Conservation (phyloP, 2,113 vertebrate species). For the Delphinapterus leucas region DNA sequence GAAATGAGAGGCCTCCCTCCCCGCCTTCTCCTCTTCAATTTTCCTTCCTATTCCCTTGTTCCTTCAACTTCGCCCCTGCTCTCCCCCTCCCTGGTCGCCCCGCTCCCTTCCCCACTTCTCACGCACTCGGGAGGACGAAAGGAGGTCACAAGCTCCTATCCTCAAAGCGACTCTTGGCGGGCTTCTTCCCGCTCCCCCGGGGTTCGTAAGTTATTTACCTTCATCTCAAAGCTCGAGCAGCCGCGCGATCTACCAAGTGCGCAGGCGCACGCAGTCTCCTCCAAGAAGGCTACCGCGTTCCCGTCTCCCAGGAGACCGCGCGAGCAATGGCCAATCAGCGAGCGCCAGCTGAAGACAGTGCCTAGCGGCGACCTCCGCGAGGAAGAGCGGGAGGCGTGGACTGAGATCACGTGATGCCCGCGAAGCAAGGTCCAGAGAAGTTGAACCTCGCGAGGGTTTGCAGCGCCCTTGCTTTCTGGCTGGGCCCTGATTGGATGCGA, state of each 20-base stretch:
- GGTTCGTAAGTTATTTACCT: slow-evolving; percentile 66
- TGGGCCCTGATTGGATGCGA: neutral
- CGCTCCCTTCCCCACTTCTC: neutral
- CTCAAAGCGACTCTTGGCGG: neutral
- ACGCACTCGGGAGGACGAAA: neutral
- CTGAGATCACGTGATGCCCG: neutral
- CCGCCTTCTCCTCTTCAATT: neutral
- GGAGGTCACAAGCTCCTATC: neutral
- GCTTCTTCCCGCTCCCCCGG: neutral
- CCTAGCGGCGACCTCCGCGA: fast-evolving
- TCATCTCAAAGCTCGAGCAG: slow-evolving; percentile 55
- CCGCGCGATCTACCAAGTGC: slow-evolving; percentile 13
- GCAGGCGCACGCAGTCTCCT: slow-evolving; percentile 48
- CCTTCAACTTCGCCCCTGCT: neutral
- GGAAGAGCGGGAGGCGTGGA: fast-evolving
- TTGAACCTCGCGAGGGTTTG: fast-evolving
- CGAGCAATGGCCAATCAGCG: slow-evolving; percentile 44
- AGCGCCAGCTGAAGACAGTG: neutral
- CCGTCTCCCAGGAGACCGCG: slow-evolving; percentile 68
- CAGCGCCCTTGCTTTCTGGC: fast-evolving
- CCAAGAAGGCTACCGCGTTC: slow-evolving; percentile 33
- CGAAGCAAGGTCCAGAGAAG: fast-evolving
- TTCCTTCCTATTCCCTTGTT: neutral
- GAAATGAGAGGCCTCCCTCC: neutral
- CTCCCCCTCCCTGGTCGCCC: neutral